Base-by-base conservation (phyloP, 2,888 invertebrate species). In the Leptarthrus brevirostris region DNA sequence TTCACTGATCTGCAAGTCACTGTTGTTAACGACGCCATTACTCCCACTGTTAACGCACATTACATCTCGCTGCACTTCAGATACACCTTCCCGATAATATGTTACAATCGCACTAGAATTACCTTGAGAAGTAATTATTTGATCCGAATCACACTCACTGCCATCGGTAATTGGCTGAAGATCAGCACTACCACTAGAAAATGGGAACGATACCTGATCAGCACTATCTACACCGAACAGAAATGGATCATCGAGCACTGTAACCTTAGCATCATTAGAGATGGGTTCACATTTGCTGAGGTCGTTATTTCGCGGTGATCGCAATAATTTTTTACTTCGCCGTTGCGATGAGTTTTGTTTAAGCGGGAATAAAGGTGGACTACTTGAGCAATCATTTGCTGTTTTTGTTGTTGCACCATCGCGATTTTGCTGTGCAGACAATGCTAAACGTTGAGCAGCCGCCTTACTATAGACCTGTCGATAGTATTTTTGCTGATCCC, bases 401-500 rank as follows among this genome's bases (percentile, higher is more conserved):
- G 74, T 58, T 64, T 71, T 64, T 72, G 72, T 72, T 58, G 56
- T 52, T 76, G 72, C 69, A 74, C 73, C 76, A 77, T 79, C 80
- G 76, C 54, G 24, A 64, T 64, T 36, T 20, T 73, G 52, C 66
- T 76, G 77, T 71, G 79, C 79, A 53, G 81, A 81, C 78, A 79
- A 82, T 52, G 87, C 85, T 85, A 88, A 87, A 78, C 88, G 84
- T 79, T 86, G 88, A 14, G 85, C 85, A 75, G 85, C 85, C 74
- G 85, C 85, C 77, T 85, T 85, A 76, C 92, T 93, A 83, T 94
- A 94, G 76, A 93, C 87, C 82, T 93, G 93, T 80, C 93, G 87
- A 87, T 94, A 94, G 86, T 93, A 92, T 82, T 93, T 93, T 81
- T 93, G 92, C 81, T 93, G 93, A 84, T 93, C 93, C 64, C 93